A percentile compares a stretch with the other conserved stretches of the same genome.
Conservation (phyloP, 2,888 invertebrate genomes). For the Cremastobaeus sp. region DNA sequence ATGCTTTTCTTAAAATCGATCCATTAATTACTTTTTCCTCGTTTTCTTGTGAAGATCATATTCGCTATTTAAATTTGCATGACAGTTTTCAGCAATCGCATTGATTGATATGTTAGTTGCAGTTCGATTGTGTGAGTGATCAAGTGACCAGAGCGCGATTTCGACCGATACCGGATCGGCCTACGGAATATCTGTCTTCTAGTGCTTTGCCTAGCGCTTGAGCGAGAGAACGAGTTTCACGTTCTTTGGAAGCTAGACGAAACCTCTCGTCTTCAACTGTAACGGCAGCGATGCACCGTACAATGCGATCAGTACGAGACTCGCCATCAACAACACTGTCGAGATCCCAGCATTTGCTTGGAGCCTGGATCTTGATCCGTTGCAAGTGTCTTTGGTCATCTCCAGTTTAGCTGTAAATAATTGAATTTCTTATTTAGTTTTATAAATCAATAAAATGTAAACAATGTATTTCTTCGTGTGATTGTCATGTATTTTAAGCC, state of each 20-base stretch:
- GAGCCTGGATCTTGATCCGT: conserved; percentile 64
- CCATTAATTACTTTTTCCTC: conserved; percentile 2
- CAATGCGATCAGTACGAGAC: conserved; percentile 62
- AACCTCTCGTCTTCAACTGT: conserved; percentile 64
- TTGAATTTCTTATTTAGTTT: no score
- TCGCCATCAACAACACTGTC: conserved; percentile 65
- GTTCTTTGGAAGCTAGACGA: conserved; percentile 71
- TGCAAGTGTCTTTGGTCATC: conserved; percentile 73
- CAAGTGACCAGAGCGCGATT: conserved; percentile 49
- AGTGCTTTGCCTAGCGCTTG: conserved; percentile 58
- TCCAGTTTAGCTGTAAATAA: conserved; percentile 76
- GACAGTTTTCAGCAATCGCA: conserved; percentile 50
- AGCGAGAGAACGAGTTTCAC: conserved; percentile 59
- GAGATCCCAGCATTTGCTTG: conserved; percentile 60
- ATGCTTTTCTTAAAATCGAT: not conserved
- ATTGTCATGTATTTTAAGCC: no score
- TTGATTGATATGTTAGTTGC: conserved; percentile 63
- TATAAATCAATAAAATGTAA: no score
- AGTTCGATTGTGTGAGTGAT: conserved; percentile 59
- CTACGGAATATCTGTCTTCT: conserved; percentile 27
- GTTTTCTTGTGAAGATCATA: not conserved
- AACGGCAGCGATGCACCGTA: conserved; percentile 53
- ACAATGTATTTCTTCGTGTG: no score
- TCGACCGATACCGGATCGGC: conserved; percentile 49
- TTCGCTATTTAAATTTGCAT: conserved; percentile 17